Evolutionary conservation across 1,140 invertebrate genomes (phyloP).

Genomic region (Olivierus martensii): DNA sequence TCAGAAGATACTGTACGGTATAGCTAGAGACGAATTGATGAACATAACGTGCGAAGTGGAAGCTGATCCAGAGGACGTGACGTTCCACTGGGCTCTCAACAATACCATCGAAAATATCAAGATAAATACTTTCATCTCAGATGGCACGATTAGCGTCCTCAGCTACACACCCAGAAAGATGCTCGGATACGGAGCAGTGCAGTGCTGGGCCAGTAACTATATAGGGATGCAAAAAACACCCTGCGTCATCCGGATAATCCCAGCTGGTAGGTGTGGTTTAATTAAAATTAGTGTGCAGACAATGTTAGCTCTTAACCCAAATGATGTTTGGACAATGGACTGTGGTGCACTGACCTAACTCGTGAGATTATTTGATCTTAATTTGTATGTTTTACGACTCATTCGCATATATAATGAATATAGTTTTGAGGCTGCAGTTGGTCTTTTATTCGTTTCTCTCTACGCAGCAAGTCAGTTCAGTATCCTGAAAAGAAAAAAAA

Average conservation of each 20-base stretch:
- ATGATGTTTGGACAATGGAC: too few species aligned
- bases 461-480: too few species aligned
- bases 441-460: too few species aligned
- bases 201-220: conserved; percentile 18
- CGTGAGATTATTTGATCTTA: too few species aligned
- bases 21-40: conserved; percentile 72
- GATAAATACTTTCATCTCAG: conserved; percentile 14
- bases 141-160: conserved; percentile 13
- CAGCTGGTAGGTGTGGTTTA: conserved; percentile 19
- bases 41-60: conserved; percentile 78
- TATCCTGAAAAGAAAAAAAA: too few species aligned
- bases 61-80: conserved; percentile 57
- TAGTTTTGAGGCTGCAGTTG: too few species aligned
- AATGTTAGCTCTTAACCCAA: too few species aligned
- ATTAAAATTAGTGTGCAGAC: background rate
- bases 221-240: conserved; percentile 19
- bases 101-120: conserved; percentile 78
- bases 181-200: conserved; percentile 19
- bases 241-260: conserved; percentile 19
- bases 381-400: too few species aligned
- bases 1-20: conserved; percentile 67
- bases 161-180: conserved; percentile 17
- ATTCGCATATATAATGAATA: too few species aligned
- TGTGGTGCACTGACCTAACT: too few species aligned
- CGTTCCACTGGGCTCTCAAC: conserved; percentile 85